Conservation (phyloP, 2,113 vertebrate genomes). For the Malurus elegans region DNA sequence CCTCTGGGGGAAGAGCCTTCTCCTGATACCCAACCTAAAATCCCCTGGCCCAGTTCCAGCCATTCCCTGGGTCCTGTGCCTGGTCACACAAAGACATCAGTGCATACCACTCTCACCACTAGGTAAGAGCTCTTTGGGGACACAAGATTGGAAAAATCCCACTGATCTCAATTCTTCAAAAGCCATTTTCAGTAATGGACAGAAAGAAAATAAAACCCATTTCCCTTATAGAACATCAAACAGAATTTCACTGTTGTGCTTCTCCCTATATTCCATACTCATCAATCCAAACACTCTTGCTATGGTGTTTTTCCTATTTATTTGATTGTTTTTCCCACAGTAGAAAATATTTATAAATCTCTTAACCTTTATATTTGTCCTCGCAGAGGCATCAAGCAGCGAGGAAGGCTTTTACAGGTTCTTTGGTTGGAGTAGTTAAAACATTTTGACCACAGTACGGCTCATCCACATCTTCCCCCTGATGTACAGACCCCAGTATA, state of each 20-base stretch:
- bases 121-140: background rate
- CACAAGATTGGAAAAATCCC: background rate
- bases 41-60: background rate
- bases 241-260: background rate
- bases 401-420: background rate
- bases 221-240: background rate
- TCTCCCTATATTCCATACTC: background rate
- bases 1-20: background rate
- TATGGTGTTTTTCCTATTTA: background rate
- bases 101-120: background rate
- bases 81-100: background rate
- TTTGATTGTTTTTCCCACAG: background rate
- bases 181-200: background rate
- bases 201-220: background rate
- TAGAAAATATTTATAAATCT: background rate
- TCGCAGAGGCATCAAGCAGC: background rate
- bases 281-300: background rate
- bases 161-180: background rate
- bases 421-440: background rate
- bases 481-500: background rate
- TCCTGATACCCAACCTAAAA: fast-evolving
- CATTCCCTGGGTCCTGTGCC: fast-evolving
- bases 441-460: background rate
- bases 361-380: background rate
- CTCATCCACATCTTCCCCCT: background rate